Conservation (phyloP, 2,797 vertebrate genomes). For the Morelia viridis region DNA sequence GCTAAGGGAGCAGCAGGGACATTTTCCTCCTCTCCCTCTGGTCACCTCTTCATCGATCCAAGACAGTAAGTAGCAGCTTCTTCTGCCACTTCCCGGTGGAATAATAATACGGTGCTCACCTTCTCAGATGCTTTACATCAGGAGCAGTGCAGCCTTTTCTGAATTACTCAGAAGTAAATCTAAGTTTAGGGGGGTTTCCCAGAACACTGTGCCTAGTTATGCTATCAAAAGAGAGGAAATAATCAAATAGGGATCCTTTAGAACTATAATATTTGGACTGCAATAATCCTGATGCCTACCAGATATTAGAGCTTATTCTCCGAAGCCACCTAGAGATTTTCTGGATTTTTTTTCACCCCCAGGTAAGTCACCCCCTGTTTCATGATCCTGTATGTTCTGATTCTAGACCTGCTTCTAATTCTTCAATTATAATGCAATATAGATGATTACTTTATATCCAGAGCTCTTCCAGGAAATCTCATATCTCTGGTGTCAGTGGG, state of each 20-base stretch:
- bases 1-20: conserved; percentile 20
- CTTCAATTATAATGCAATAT: not conserved
- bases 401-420: not conserved
- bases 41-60: conserved; percentile 21
- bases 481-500: not conserved
- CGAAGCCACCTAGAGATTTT: not conserved
- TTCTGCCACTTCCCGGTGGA: not conserved
- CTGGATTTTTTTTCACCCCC: not conserved
- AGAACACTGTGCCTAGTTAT: not conserved
- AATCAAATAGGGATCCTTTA: not conserved
- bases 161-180: not conserved
- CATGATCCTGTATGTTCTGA: not conserved
- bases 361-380: not conserved
- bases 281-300: not conserved
- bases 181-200: not conserved
- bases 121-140: conserved; percentile 42
- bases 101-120: not conserved
- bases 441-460: not conserved
- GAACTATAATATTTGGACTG: not conserved
- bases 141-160: conserved; percentile 6
- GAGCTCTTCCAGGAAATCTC: not conserved
- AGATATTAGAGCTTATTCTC: not conserved
- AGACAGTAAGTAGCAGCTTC: not conserved
- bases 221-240: not conserved
- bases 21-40: conserved; percentile 35